Conservation (phyloP, 2,113 vertebrate species). For the Sterrhoptilus dennistouni region DNA sequence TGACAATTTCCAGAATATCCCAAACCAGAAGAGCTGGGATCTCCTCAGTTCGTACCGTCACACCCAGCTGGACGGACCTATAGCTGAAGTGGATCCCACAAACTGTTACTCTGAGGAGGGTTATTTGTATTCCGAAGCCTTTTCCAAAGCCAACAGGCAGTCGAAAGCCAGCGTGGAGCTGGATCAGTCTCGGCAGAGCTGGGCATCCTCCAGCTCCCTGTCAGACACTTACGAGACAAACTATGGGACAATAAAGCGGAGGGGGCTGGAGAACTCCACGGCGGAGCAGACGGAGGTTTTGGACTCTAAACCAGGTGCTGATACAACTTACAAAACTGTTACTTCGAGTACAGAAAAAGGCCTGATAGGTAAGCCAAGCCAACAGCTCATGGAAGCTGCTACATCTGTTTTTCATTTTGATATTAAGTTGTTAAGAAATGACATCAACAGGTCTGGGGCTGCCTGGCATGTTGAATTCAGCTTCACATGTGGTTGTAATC, state of each 20-base stretch:
- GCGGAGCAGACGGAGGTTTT: constrained; percentile 70
- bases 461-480: constrained; percentile 44
- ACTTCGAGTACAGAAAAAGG: constrained; percentile 96
- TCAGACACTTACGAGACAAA: constrained; percentile 87
- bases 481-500: neutral
- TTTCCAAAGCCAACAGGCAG: constrained; percentile 70
- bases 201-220: constrained; percentile 89
- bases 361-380: constrained; percentile 89
- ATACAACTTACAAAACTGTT: constrained; percentile 90
- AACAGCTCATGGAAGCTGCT: neutral
- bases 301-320: constrained; percentile 74
- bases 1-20: constrained; percentile 92
- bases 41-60: constrained; percentile 79
- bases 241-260: constrained; percentile 87
- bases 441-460: constrained; percentile 34
- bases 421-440: constrained; percentile 5
- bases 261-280: constrained; percentile 71
- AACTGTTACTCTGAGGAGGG: constrained; percentile 69
- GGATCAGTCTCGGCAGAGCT: constrained; percentile 83
- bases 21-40: constrained; percentile 81
- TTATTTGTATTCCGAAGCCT: constrained; percentile 65
- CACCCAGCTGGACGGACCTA: constrained; percentile 80
- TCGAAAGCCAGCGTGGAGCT: constrained; percentile 75
- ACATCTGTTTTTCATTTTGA: constrained; percentile 15
- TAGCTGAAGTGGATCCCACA: constrained; percentile 81